These are phyloP conservation scores for Onchidella celtica DNA, from an alignment of 2,888 invertebrate species.

Conservation along the genomic window DNA sequence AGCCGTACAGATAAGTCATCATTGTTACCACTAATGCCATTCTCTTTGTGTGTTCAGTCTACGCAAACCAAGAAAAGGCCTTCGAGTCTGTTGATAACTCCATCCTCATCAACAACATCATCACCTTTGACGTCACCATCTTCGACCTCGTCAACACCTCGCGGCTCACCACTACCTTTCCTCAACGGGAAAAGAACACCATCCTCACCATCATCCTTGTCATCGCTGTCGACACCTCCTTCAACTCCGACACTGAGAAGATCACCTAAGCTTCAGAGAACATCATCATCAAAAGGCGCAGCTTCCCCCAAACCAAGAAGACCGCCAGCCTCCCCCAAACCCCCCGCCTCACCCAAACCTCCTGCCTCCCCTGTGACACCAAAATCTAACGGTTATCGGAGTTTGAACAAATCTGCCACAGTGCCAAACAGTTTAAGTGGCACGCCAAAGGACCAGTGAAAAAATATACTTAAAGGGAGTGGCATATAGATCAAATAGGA, in stretches of 20 bases:
- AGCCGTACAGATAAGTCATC: too few relatives aligned
- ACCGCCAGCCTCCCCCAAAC: background rate
- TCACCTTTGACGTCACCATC: background rate
- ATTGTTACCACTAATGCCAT: too few relatives aligned
- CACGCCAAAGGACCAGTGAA: too few relatives aligned
- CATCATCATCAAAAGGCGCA: background rate
- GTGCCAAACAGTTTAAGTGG: background rate
- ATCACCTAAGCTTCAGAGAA: background rate
- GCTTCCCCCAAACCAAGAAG: background rate
- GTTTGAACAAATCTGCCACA: background rate
- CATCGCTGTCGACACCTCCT: background rate
- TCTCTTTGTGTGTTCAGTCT: too few relatives aligned
- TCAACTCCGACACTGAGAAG: background rate
- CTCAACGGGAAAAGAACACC: background rate
- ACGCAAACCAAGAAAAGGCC: too few relatives aligned
- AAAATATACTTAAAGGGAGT: too few relatives aligned
- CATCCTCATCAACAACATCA: slow-evolving; percentile 6
- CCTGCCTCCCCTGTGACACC: background rate
- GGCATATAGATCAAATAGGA: too few relatives aligned
- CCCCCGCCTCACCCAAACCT: background rate
- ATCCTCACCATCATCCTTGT: background rate
- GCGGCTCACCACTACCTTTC: background rate
- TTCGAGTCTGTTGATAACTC: too few relatives aligned
- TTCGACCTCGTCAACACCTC: background rate
- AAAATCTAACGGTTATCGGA: too few relatives aligned